Percentiles rank a stretch among this genome's conserved stretches.
Evolutionary conservation across 2,797 vertebrate species (phyloP).

Genomic region (Myotis vivesi): DNA sequence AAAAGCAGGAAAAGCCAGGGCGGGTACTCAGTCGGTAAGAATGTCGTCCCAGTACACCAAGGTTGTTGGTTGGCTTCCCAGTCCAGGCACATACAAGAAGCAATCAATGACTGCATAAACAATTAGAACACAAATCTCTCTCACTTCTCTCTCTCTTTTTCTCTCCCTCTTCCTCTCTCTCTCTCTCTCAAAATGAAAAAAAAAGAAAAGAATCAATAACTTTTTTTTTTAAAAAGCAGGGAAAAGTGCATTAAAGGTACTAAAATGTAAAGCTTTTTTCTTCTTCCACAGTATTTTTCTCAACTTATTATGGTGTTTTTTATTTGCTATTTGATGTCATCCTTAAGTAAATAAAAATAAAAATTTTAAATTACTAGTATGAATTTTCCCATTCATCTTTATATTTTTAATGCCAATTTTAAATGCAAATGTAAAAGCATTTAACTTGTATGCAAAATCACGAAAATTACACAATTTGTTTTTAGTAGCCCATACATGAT

Average conservation of each 20-base stretch:
- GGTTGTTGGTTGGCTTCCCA: neutral
- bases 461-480: neutral
- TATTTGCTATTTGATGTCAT: neutral
- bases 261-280: neutral
- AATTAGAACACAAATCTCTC: neutral
- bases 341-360: conserved; percentile 26
- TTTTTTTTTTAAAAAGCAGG: neutral
- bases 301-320: neutral
- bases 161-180: neutral
- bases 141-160: neutral
- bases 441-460: neutral
- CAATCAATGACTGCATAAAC: neutral
- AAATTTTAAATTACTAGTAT: neutral
- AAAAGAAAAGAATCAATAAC: neutral
- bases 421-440: neutral
- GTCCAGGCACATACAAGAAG: neutral
- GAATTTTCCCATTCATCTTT: neutral
- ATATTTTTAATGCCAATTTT: neutral
- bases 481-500: neutral
- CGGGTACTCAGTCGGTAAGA: neutral
- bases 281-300: neutral
- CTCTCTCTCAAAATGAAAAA: neutral
- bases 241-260: neutral
- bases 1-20: neutral
- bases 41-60: neutral